phyloP scores from a whole-genome alignment of 2,888 invertebrate species.

The Microctonus aethiopoides region DNA sequence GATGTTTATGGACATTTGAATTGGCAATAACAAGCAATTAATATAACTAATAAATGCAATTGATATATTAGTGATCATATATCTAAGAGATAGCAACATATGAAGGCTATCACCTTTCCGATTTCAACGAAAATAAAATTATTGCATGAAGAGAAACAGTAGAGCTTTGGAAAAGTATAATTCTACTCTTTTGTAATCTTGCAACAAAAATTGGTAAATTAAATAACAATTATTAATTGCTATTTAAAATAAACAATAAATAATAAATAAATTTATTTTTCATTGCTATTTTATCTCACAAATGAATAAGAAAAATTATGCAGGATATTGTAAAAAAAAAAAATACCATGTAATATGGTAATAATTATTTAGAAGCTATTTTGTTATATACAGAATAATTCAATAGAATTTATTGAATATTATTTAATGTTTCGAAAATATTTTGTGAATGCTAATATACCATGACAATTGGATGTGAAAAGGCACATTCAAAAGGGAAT shows the following conservation, averaged over 20 bases:
- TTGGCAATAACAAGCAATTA: constrained; percentile 18
- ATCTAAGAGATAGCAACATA: neutral
- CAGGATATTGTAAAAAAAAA: neutral
- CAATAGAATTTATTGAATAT: neutral
- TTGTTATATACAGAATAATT: too few species aligned
- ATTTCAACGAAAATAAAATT: constrained; percentile 19
- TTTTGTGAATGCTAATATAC: constrained; percentile 7
- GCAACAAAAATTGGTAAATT: too few species aligned
- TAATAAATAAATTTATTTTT: too few species aligned
- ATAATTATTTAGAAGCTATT: too few species aligned
- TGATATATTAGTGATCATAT: neutral
- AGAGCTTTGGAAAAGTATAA: too few species aligned
- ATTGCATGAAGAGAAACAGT: too few species aligned
- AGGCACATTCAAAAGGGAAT: neutral
- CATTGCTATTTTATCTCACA: too few species aligned
- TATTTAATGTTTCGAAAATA: constrained; percentile 8
- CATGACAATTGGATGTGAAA: neutral
- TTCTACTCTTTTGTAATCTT: too few species aligned
- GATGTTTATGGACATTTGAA: constrained; percentile 15
- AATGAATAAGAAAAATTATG: too few species aligned
- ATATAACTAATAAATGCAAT: constrained; percentile 20
- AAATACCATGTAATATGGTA: too few species aligned
- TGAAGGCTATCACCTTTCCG: constrained; percentile 28
- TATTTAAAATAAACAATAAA: too few species aligned
- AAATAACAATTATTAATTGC: too few species aligned